phyloP scores from a whole-genome alignment of 1,140 invertebrate species.

The Lasioglossum baleicum region DNA sequence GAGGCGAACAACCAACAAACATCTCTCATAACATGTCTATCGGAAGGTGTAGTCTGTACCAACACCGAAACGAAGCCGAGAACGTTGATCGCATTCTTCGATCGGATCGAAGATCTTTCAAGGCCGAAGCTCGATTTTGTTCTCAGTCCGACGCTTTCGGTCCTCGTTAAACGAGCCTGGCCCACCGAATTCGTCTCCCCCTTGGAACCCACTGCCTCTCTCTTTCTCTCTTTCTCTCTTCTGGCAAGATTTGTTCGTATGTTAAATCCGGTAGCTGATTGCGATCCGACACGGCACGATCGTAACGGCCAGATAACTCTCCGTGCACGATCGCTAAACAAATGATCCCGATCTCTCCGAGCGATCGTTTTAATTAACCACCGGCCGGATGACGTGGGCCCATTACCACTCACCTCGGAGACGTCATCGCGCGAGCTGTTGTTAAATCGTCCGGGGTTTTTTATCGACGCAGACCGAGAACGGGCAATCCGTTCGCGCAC shows the following conservation, averaged over 20 bases:
- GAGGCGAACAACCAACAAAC: no score
- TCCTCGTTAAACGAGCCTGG: no score
- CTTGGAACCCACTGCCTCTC: no score
- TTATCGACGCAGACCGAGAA: background rate
- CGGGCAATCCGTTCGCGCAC: background rate
- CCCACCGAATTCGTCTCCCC: slow-evolving; percentile 10
- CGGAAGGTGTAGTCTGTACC: no score
- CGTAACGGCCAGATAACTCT: slow-evolving; percentile 68
- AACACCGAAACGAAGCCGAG: no score
- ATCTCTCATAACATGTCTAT: no score
- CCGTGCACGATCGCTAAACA: slow-evolving; percentile 69
- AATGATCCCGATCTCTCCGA: slow-evolving; percentile 64
- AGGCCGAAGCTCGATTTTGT: no score
- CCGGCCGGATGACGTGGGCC: slow-evolving; percentile 44
- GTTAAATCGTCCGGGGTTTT: slow-evolving; percentile 35
- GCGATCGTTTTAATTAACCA: slow-evolving; percentile 71
- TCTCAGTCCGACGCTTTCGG: no score
- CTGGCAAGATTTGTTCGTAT: slow-evolving; percentile 59
- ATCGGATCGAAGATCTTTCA: no score
- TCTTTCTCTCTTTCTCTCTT: background rate
- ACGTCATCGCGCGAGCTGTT: slow-evolving; percentile 28
- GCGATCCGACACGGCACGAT: slow-evolving; percentile 70
- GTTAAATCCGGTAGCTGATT: slow-evolving; percentile 72
- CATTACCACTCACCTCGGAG: slow-evolving; percentile 14
- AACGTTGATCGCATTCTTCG: no score